Evolutionary conservation across 23 tunicate genomes (phyloP).

Genomic region (Ciona savignyi): DNA sequence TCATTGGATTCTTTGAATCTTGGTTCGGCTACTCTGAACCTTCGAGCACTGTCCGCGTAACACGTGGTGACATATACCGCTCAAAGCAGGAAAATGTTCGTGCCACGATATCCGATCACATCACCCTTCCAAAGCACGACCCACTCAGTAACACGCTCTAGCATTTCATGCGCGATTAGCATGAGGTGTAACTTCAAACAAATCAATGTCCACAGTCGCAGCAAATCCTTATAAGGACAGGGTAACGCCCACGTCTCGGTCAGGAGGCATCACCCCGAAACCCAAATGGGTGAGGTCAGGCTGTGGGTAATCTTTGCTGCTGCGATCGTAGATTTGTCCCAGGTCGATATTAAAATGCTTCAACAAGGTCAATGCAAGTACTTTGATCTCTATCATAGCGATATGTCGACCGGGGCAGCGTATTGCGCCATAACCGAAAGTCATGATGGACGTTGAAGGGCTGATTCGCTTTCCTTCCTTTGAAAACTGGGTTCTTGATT

Average conservation of each 20-base stretch:
- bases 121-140: too few relatives aligned
- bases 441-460: slow-evolving; percentile 42
- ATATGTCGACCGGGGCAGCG: slow-evolving; percentile 77
- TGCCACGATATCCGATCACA: too few relatives aligned
- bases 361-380: slow-evolving; percentile 21
- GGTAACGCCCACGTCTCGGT: slow-evolving; percentile 7
- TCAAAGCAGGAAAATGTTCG: too few relatives aligned
- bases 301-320: slow-evolving; percentile 15
- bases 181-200: too few relatives aligned
- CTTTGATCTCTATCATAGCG: slow-evolving; percentile 58
- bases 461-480: slow-evolving; percentile 17
- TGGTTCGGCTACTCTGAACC: too few relatives aligned
- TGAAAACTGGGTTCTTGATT: slow-evolving; percentile 18
- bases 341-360: slow-evolving; percentile 18
- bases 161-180: too few relatives aligned
- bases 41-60: too few relatives aligned
- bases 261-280: slow-evolving; percentile 82
- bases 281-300: slow-evolving; percentile 47
- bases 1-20: too few relatives aligned
- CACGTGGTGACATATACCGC: too few relatives aligned
- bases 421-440: slow-evolving; percentile 49
- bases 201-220: too few relatives aligned
- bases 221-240: neutral
- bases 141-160: too few relatives aligned
- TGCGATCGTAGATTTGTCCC: neutral